Evolutionary conservation across 2,888 invertebrate genomes (phyloP).

Genomic region (Himalopsyche anomala): DNA sequence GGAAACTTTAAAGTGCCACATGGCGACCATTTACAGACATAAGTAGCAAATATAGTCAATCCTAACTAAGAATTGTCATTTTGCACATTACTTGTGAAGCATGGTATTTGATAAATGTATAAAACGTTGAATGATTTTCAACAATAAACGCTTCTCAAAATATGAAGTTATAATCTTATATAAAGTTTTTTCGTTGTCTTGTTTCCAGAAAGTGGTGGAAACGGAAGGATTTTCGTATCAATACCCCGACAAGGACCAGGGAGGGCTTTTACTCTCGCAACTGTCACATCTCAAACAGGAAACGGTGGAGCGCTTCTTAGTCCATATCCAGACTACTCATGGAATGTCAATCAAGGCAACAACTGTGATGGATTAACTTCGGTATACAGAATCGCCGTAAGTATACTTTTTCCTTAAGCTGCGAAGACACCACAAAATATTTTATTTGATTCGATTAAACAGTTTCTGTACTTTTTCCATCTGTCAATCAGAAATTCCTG

Average conservation of each 20-base stretch:
- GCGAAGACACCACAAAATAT: too few species aligned
- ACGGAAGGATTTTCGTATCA: conserved; percentile 62
- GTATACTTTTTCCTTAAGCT: conserved; percentile 64
- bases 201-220: not conserved
- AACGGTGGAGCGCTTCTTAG: not conserved
- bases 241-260: conserved; percentile 38
- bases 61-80: too few species aligned
- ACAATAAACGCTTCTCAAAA: too few species aligned
- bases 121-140: too few species aligned
- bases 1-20: too few species aligned
- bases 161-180: not conserved
- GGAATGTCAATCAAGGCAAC: conserved; percentile 71
- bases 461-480: too few species aligned
- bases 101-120: too few species aligned
- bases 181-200: not conserved
- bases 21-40: too few species aligned
- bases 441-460: too few species aligned
- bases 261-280: not conserved
- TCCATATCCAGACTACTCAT: conserved; percentile 77
- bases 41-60: too few species aligned
- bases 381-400: conserved; percentile 79
- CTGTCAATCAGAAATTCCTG: too few species aligned
- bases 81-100: too few species aligned
- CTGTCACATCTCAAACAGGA: not conserved
- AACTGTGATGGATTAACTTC: conserved; percentile 79